Evolutionary conservation across 2,797 vertebrate species (phyloP).

Genomic region (Oryzias sinensis): DNA sequence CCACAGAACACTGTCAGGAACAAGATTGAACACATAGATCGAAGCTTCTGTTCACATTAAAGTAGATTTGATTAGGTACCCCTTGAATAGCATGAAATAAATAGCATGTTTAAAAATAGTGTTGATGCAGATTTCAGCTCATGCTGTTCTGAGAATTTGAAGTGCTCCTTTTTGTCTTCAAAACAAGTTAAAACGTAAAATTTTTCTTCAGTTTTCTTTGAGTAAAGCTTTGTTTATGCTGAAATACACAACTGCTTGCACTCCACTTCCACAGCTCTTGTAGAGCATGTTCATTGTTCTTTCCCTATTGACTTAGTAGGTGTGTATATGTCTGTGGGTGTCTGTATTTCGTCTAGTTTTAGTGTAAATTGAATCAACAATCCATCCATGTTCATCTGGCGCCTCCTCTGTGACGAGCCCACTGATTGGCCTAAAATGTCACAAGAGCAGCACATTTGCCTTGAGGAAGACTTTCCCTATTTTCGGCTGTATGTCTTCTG

Average conservation of each 20-base stretch:
- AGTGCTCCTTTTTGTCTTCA: background rate
- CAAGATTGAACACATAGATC: too few species aligned
- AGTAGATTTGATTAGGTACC: too few species aligned
- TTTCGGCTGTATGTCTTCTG: slow-evolving; percentile 31
- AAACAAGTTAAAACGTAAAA: too few species aligned
- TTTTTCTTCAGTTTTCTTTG: background rate
- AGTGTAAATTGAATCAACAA: slow-evolving; percentile 35
- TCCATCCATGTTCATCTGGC: slow-evolving; percentile 39
- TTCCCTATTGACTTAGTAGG: slow-evolving; percentile 19
- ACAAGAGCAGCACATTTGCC: slow-evolving; percentile 33
- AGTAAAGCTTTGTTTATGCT: slow-evolving; percentile 6
- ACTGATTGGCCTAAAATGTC: slow-evolving; percentile 63
- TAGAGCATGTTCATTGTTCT: slow-evolving; percentile 36
- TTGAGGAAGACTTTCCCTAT: slow-evolving; percentile 32
- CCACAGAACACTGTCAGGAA: too few species aligned
- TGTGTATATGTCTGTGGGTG: slow-evolving; percentile 15
- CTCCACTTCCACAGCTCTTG: slow-evolving; percentile 8
- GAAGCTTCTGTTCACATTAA: too few species aligned
- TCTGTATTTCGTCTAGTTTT: slow-evolving; percentile 32
- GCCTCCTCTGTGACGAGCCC: slow-evolving; percentile 32
- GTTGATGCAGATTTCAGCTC: background rate
- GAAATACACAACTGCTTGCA: slow-evolving; percentile 8
- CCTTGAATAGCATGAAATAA: background rate
- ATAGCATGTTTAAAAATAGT: background rate
- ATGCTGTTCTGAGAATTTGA: background rate